Evolutionary conservation across 2,888 invertebrate species (phyloP).

Genomic region (Chesias legatella): DNA sequence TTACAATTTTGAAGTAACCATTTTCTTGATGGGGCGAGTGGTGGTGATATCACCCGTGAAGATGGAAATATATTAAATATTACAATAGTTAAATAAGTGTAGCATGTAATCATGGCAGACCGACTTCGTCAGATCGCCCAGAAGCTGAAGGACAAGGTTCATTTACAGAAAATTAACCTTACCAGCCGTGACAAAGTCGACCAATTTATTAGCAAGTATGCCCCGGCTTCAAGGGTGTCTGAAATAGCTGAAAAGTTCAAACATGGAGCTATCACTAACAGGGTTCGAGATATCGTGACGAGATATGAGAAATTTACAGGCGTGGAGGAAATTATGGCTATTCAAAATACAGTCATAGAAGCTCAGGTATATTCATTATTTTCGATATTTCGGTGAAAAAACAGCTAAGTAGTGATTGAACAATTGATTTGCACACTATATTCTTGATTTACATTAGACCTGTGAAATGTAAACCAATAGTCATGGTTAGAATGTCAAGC

Average conservation of each 20-base stretch:
- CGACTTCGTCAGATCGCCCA: conserved; percentile 61
- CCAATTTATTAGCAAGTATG: conserved; percentile 59
- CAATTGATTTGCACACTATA: no score
- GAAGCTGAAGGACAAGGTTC: conserved; percentile 59
- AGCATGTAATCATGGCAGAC: conserved; percentile 71
- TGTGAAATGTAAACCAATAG: no score
- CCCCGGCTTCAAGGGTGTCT: conserved; percentile 52
- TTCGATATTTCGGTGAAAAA: no score
- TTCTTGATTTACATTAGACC: no score
- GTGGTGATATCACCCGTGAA: conserved; percentile 37
- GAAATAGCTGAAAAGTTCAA: conserved; percentile 67
- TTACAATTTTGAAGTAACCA: no score
- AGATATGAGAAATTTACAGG: conserved; percentile 89
- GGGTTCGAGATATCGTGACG: conserved; percentile 71
- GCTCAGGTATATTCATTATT: conserved; percentile 83
- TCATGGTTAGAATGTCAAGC: no score
- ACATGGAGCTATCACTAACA: conserved; percentile 50
- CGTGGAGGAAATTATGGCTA: conserved; percentile 86
- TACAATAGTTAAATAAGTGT: conserved; percentile 33
- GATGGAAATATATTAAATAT: conserved; percentile 33
- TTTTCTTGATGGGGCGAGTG: no score
- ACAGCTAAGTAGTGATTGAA: no score
- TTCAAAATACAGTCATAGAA: conserved; percentile 86
- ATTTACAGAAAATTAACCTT: conserved; percentile 45
- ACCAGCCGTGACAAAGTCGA: conserved; percentile 61